A percentile compares a stretch with the other conserved stretches of the same genome.
Conservation (phyloP, 1,140 invertebrate genomes). For the Protaetia brevitarsis region DNA sequence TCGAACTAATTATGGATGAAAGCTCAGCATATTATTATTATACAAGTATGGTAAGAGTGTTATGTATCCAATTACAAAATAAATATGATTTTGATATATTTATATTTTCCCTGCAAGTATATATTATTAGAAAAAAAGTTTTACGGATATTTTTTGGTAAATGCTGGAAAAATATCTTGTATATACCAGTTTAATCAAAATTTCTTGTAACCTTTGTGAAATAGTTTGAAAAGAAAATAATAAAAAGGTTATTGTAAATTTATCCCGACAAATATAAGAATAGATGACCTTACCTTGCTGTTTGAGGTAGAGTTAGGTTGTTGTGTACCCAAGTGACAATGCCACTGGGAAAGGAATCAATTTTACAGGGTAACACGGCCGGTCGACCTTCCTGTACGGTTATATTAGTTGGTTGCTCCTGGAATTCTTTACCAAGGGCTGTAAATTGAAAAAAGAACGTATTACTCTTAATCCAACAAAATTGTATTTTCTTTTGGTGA, state of each 20-base stretch:
- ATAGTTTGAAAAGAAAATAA: background rate
- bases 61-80: no score
- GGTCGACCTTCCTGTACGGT: constrained; percentile 38
- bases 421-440: constrained; percentile 40
- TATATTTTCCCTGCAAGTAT: background rate
- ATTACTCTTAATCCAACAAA: background rate
- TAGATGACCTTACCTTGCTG: constrained; percentile 34
- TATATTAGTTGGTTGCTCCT: constrained; percentile 29
- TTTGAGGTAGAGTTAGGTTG: constrained; percentile 38
- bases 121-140: background rate
- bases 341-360: constrained; percentile 41
- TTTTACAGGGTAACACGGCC: constrained; percentile 38
- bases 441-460: constrained; percentile 20
- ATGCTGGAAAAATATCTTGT: no score
- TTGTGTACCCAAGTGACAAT: constrained; percentile 41
- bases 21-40: no score
- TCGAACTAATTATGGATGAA: no score
- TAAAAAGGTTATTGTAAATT: background rate
- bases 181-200: no score
- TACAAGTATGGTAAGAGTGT: no score
- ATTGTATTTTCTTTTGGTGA: no score
- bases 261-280: background rate
- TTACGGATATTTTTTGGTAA: no score
- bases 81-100: background rate
- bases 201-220: background rate